Base-by-base conservation (phyloP, 2,113 vertebrate genomes). In the Heloderma charlesbogerti region DNA sequence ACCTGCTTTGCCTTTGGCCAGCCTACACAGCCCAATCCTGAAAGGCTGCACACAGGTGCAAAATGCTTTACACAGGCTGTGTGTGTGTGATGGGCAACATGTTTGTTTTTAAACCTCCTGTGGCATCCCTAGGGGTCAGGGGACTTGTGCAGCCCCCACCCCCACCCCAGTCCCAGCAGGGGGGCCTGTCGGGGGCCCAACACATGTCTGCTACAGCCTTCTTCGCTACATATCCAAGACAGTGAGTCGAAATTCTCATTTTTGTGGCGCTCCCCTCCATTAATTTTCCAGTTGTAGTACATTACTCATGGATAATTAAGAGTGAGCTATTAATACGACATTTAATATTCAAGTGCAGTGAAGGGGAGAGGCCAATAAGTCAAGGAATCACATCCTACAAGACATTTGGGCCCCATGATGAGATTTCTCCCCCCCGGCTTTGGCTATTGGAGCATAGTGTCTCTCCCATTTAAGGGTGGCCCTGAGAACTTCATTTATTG, bases 251-350 rank as follows among this genome's bases (percentile, higher is more conserved):
- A 86, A 92, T 91, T 88, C 95, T 96, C 90, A 84, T 93, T 94
- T 96, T 94, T 94, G 96, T 95, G 94, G 94, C 92, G 96, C 96
- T 97, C 97, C 95, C 96, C 97, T 97, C 97, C 97, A 97, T 98
- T 98, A 98, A 97, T 97, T 97, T 96, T 94, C 77, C 89, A 96
- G 96, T 96, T 92, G 92, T 96, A 97, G 96, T 97, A 97, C 97
- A 98, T 98, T 97, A 97, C 97, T 98, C 97, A 97, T 97, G 97
- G 97, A 97, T 97, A 98, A 97, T 98, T 98, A 98, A 97, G 97
- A 97, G 96, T 94, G 96, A 97, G 97, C 97, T 97, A 97, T 98
- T 98, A 97, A 98, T 97, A 97, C 96, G 96, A 96, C 95, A 96
- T 97, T 97, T 97, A 97, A 97, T 97, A 97, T 97, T 97, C 97